Base-by-base conservation (phyloP, 2,888 invertebrate genomes). In the Spisula subtruncata region DNA sequence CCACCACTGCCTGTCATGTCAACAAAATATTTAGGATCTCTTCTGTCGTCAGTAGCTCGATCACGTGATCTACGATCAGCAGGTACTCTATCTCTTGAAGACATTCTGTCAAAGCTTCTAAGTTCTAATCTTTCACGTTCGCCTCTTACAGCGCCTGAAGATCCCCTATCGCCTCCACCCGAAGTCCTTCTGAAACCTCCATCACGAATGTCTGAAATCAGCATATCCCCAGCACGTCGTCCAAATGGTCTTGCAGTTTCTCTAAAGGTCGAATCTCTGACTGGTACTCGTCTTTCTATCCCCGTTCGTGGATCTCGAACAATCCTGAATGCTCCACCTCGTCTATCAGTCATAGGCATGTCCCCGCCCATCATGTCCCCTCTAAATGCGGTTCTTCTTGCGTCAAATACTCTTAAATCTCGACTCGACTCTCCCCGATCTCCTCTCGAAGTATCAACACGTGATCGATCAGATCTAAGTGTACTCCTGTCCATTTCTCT, bases 221-320 rank as follows among this genome's bases (percentile, higher is more conserved):
- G 35, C 75, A 32, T 75, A 35, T 75, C 75, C 0, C 75, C 75
- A 75, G 14, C 35, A 6, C 75, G 14, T 75, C 75, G n/a, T 12
- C 35, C 75, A 75, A 75, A 75, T 32, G 75, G 75, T 14, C 32
- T 32, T 16, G 35, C 4, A 75, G 75, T 12, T 75, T 75, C 75
- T 18, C 29, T 35, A 16, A 75, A 75, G 5, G 48, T 14, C 8
- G 71, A n/a, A 41, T 83, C 83, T 66, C 46, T 60, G 5, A 1
- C 54, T 6, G 83, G 75, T 0, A 87, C 25, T 32, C 87, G 35
- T 25, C 25, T 48, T 60, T 88, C 79, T 20, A 60, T 16, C 29
- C 87, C 87, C n/a, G 87, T 83, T 46, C 87, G 32, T 20, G 83
- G 83, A 32, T 88, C 83, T 32, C 18, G 79, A 2, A 56, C 75